Base-by-base conservation (phyloP, 53 echinoderm and acorn worm genomes). In the Echinarachnius parma region DNA sequence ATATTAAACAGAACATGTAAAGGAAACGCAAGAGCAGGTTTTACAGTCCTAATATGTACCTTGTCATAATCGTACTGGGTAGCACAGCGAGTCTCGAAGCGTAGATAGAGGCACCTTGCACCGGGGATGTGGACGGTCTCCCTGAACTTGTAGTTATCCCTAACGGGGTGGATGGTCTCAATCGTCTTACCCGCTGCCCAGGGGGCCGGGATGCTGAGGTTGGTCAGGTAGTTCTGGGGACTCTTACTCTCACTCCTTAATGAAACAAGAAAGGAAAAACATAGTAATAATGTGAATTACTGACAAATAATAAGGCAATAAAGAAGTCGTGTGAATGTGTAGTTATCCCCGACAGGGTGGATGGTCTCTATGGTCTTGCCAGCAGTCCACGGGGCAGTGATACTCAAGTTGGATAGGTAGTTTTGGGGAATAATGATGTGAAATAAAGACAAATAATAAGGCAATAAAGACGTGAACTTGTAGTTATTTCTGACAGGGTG, bases 41-140 rank as follows among this genome's bases (percentile, higher is more conserved):
- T n/a, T n/a, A n/a, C n/a, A n/a, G n/a, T n/a, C n/a, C n/a, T n/a
- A n/a, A n/a, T n/a, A 32, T 75, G 42, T 57, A 91, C 91, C 91
- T 91, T 91, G 74, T 91, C 91, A 53, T 91, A 91, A 59, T 91
- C 91, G 47, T 91, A 91, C 77, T 91, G 91, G 5, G 91, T 83
- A 10, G 91, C 86, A 57, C 91, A 91, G 13, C 91, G 75, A 0
- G 76, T 79, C 30, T 91, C 91, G 77, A 91, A 91, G 19, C 91
- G 66, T 58, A 91, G 79, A 36, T 86, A 91, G 24, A 91, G 72
- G 56, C 91, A 91, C 4, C 86, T 60, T 0, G 91, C 91, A 20
- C 91, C 91, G 0, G 91, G 91, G 32, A 91, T 91, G 68, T 91
- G 91, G 0, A 91, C 86, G 7, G 91, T 91, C 76, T 91, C 91